These are phyloP conservation scores for Scrobipalpa atriplicella DNA, from an alignment of 2,888 invertebrate genomes.

Conservation along the genomic window DNA sequence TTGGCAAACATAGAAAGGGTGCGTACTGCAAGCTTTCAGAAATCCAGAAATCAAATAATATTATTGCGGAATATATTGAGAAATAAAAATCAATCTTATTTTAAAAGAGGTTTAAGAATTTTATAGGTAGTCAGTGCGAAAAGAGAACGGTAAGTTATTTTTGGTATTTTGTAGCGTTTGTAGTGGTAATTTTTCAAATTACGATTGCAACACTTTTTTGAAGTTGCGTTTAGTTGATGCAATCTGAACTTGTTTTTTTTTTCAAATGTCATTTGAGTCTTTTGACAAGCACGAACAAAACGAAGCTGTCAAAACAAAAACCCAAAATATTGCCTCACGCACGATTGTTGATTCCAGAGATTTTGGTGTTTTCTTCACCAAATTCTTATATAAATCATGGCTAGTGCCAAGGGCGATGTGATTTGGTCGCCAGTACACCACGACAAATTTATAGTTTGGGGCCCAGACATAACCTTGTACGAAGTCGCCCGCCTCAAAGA, in stretches of 20 bases:
- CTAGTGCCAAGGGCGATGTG: conserved; percentile 86
- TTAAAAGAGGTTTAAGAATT: too few species aligned
- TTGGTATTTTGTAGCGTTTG: too few species aligned
- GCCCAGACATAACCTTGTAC: conserved; percentile 94
- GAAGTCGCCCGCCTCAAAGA: conserved; percentile 87
- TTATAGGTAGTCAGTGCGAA: too few species aligned
- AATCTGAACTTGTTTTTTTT: neutral
- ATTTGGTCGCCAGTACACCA: conserved; percentile 92
- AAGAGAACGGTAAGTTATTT: too few species aligned
- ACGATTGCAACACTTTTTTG: too few species aligned
- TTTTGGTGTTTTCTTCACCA: neutral
- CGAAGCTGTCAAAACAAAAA: conserved; percentile 28
- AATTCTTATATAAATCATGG: conserved; percentile 50
- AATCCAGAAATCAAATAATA: too few species aligned
- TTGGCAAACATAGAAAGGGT: too few species aligned
- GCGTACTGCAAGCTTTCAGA: too few species aligned
- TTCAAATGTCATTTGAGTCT: neutral
- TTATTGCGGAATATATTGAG: too few species aligned
- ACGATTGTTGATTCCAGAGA: neutral
- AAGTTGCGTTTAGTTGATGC: neutral
- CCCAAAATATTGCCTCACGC: neutral
- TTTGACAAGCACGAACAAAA: neutral
- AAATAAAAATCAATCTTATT: too few species aligned
- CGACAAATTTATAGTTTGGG: conserved; percentile 94
- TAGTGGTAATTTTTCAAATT: too few species aligned